Evolutionary conservation across 2,888 invertebrate genomes (phyloP), one percentile per base, ranked within the genome.

Genomic region (Saturnia japonica): DNA sequence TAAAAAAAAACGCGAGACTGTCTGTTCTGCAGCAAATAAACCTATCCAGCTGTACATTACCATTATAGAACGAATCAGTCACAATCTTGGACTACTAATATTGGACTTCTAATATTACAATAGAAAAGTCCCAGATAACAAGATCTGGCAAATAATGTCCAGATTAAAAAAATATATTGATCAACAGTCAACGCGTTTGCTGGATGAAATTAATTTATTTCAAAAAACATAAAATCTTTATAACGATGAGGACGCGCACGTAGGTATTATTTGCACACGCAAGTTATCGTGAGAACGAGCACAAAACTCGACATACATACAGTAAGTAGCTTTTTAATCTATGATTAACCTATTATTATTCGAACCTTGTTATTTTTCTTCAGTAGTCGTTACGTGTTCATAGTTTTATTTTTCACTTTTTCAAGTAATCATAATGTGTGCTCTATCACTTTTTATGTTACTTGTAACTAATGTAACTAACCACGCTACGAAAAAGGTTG

Each of bases 231-330:
- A n/a, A n/a, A n/a, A n/a, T 60, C 6, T 60, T 14, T 54, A 9
- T 7, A 14, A 60, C 28, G 57, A 60, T 28, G 25, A 22, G n/a
- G 54, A 54, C 22, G 54, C 54, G 8, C 47, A 16, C 19, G 47
- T 47, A 47, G 1, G 9, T 54, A 54, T n/a, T 22, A 54, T 22
- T 11, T 9, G 70, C 72, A 73, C 81, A 78, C 80, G 79, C 75
- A 75, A 78, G 71, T 68, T 71, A 72, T 75, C 81, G 77, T 83
- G 83, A 74, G 80, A 83, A 83, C 74, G 73, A 75, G 79, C 57
- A 28, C 57, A 60, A 1, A 60, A 12, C 11, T 60, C 57, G 14
- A 1, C 57, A 60, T 60, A 60, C 28, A n/a, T n/a, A n/a, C n/a
- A n/a, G n/a, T n/a, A n/a, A 60, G 25, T 60, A 28, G 28, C 25